A percentile compares a stretch with the other conserved stretches of the same genome.
These are phyloP conservation scores for Folsomia manolachei DNA, from an alignment of 2,888 invertebrate genomes.

Conservation along the genomic window DNA sequence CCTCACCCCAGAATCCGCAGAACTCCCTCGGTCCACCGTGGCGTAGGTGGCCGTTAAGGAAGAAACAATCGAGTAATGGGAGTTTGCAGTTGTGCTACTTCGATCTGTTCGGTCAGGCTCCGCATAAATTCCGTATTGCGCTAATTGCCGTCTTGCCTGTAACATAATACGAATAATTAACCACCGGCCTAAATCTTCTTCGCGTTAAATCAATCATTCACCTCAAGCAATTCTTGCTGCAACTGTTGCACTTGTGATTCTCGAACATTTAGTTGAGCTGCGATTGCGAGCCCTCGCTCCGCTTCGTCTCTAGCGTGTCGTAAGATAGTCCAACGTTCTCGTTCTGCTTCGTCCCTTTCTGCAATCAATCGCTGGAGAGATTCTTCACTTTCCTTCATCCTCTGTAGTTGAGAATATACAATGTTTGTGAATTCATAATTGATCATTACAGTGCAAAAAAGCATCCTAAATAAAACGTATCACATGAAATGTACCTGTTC, in stretches of 20 bases:
- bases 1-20: conserved; percentile 80
- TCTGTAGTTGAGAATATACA: too few species aligned
- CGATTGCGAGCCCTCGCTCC: conserved; percentile 78
- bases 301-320: conserved; percentile 87
- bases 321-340: conserved; percentile 82
- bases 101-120: conserved; percentile 65
- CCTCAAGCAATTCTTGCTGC: conserved; percentile 80
- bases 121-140: conserved; percentile 67
- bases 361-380: conserved; percentile 62
- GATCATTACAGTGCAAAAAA: too few species aligned
- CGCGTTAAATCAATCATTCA: too few species aligned
- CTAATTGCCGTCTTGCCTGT: conserved; percentile 71
- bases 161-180: conserved; percentile 34
- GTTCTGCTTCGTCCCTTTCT: conserved; percentile 71
- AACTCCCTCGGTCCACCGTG: conserved; percentile 53
- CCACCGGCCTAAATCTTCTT: too few species aligned
- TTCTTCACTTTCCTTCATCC: conserved; percentile 76
- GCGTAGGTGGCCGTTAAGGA: conserved; percentile 50
- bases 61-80: conserved; percentile 50
- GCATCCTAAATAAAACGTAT: too few species aligned
- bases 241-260: conserved; percentile 82
- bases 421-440: too few species aligned
- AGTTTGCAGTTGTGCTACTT: conserved; percentile 44
- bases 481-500: conserved; percentile 77
- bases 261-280: conserved; percentile 80